Evolutionary conservation across 2,888 invertebrate genomes (phyloP), one percentile per base, ranked within the genome.

Genomic region (Harpagoxenus sublaevis): DNA sequence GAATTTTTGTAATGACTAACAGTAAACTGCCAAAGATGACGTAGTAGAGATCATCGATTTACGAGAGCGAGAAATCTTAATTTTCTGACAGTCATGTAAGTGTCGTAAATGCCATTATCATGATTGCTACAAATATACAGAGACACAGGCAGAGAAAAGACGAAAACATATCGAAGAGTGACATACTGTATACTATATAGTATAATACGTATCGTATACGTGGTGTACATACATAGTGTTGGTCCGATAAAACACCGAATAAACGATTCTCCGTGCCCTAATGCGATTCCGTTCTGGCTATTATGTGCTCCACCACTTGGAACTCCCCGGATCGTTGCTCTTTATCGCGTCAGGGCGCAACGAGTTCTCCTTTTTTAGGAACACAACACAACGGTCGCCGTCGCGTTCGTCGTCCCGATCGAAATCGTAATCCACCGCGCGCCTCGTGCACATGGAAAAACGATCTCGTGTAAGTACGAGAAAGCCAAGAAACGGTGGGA

Each of bases 231-330:
- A 62, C n/a, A 3, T 28, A 42, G 15, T n/a, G 91, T 90, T 91
- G 92, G 90, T 89, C 90, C 88, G 91, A 93, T 92, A 92, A 93
- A 92, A 89, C 89, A 53, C 89, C 88, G 87, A 90, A 89, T 88
- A 90, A 88, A 89, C 91, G 91, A 88, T 92, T 91, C 88, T 88
- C 89, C 89, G 89, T 91, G 90, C 89, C 90, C 91, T 92, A 93
- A 93, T 93, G 92, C 92, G 92, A 93, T 93, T 93, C 92, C 92
- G 91, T 93, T 93, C 92, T 91, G 92, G 89, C 91, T 92, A 92
- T 93, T 93, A 92, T 91, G 88, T 90, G 91, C 89, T 89, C 87
- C 83, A 89, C 87, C 89, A 65, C 82, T 84, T 53, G 60, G 82
- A 48, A 55, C 85, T 83, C 42, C 86, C 31, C 48, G 28, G 42